These are phyloP conservation scores for Podilymbus podiceps DNA, from an alignment of 2,113 vertebrate species.

Conservation along the genomic window DNA sequence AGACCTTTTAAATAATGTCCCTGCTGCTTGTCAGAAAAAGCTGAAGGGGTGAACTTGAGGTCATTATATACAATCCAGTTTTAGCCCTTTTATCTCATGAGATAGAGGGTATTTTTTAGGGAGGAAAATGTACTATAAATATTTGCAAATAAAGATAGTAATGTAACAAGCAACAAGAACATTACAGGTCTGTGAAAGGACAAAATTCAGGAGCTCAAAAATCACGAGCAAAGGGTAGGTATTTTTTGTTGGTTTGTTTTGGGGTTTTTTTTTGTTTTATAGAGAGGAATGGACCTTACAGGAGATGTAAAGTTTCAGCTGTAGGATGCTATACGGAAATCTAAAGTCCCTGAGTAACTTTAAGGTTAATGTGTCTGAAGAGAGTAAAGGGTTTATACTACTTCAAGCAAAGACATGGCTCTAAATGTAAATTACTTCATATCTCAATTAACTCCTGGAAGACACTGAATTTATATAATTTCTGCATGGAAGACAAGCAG, in stretches of 20 bases:
- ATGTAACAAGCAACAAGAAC: background rate
- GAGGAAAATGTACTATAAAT: background rate
- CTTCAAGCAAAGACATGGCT: background rate
- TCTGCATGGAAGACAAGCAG: background rate
- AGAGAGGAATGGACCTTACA: background rate
- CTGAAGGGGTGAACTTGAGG: background rate
- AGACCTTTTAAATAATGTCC: background rate
- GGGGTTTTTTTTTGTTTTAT: background rate
- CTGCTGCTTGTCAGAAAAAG: background rate
- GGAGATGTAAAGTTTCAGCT: background rate
- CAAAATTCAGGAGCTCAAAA: background rate
- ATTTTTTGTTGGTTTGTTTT: too few relatives aligned
- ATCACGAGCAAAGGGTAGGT: accelerated
- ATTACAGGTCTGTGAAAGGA: background rate
- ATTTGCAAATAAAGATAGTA: background rate
- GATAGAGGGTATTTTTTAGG: background rate
- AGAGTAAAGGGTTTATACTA: background rate
- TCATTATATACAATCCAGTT: background rate
- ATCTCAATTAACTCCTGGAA: background rate
- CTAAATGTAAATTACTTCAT: background rate
- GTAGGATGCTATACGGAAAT: background rate
- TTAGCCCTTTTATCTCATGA: background rate
- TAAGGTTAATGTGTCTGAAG: background rate
- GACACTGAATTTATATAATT: background rate
- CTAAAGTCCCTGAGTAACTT: background rate